Evolutionary conservation across 2,797 vertebrate genomes (phyloP), one percentile per base, ranked within the genome.

Genomic region (Macropodus opercularis): DNA sequence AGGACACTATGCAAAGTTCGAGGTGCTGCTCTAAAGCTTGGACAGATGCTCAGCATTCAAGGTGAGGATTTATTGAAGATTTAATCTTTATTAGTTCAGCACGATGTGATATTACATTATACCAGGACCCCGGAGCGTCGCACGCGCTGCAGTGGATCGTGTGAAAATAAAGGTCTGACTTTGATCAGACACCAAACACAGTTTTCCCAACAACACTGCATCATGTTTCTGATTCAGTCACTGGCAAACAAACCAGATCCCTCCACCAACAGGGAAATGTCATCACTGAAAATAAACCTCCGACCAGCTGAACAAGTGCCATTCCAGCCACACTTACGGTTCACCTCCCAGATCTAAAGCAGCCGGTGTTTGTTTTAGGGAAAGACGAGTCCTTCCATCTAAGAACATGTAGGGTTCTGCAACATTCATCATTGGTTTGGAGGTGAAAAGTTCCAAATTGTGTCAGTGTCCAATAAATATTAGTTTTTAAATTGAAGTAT

Each of bases 11-110:
- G 95, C 80, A 94, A 94, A 61, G 94, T 96, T 21, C 91, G 95
- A 46, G 95, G 95, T 0, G 95, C 95, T 0, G 95, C 95, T 1
- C 92, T 97, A 5, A 97, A 97, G 72, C 79, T 97, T 0, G 95
- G 95, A 21, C 95, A 97, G 80, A 95, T 96, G 94, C 91, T 97
- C 50, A 97, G 95, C 72, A 95, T 97, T 66, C 95, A 97, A 87
- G 95, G 95, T 97, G 63, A 75, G 38, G 7, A 3, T 2, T 6
- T 1, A 7, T 13, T 42, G 31, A 47, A 6, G 38, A 40, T 36
- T 6, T 9, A 0, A 15, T 32, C 29, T 47, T 36, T 12, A 22
- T 5, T 27, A 26, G 51, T 17, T 4, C 27, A n/a, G 8, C 10
- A 11, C 15, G 27, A 40, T 10, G 29, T 13, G 36, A 53, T 8